phyloP scores from a whole-genome alignment of 2,888 invertebrate genomes.

The Dynastes grantii region DNA sequence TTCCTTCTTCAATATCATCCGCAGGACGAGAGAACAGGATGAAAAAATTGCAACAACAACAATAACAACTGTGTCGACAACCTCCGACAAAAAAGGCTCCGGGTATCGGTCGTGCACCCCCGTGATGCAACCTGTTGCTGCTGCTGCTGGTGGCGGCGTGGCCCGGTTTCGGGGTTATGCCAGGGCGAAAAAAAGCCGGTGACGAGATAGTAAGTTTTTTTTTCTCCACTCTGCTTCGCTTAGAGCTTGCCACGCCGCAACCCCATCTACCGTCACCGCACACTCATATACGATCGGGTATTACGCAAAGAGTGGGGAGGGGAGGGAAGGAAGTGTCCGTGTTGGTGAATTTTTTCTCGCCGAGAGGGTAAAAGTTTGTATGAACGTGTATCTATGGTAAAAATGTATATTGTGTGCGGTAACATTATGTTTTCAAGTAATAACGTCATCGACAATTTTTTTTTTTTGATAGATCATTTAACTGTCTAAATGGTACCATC shows the following conservation, averaged over 20 bases:
- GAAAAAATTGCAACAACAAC: conserved; percentile 33
- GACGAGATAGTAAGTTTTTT: conserved; percentile 22
- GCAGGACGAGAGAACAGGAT: not conserved
- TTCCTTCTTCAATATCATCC: not conserved
- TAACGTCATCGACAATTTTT: too few relatives aligned
- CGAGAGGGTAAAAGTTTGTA: too few relatives aligned
- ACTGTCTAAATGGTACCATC: too few relatives aligned
- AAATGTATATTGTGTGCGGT: too few relatives aligned
- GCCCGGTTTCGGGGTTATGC: conserved; percentile 3
- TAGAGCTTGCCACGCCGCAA: not conserved
- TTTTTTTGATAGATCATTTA: too few relatives aligned
- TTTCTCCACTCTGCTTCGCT: not conserved
- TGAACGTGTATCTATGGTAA: too few relatives aligned
- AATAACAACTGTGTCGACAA: conserved; percentile 17
- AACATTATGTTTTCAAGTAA: too few relatives aligned
- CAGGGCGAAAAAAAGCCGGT: conserved; percentile 20
- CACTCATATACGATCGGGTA: not conserved
- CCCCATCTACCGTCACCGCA: conserved; percentile 4
- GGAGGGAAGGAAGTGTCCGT: too few relatives aligned
- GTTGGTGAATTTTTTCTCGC: too few relatives aligned
- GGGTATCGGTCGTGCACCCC: conserved; percentile 19
- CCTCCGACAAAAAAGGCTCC: conserved; percentile 15
- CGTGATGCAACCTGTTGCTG: conserved; percentile 34
- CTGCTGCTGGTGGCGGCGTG: not conserved
- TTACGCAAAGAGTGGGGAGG: not conserved